A percentile compares a stretch with the other conserved stretches of the same genome.
Conservation (phyloP, 2,113 vertebrate species). For the Echinops telfairi region DNA sequence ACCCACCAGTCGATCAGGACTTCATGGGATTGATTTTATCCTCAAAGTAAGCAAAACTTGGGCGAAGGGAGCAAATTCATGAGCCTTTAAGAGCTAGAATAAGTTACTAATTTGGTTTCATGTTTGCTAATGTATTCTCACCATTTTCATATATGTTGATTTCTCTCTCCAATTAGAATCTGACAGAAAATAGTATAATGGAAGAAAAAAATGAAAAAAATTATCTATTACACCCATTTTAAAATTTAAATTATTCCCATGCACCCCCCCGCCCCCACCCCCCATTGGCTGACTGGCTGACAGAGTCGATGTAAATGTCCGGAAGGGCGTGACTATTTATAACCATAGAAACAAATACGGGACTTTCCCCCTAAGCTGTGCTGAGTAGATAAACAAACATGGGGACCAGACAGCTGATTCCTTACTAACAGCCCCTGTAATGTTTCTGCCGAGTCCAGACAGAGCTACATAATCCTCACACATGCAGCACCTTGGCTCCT, state of each 20-base stretch:
- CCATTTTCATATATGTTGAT: conserved; percentile 43
- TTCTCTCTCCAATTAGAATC: conserved; percentile 4
- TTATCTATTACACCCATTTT: conserved; percentile 64
- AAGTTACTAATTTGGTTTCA: conserved; percentile 36
- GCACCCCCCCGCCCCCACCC: background rate
- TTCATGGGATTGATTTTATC: background rate
- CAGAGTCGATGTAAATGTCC: conserved; percentile 75
- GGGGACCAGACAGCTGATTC: background rate
- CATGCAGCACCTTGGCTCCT: background rate
- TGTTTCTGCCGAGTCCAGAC: conserved; percentile 20
- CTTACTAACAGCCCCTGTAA: background rate
- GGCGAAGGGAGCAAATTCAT: background rate
- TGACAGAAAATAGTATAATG: conserved; percentile 57
- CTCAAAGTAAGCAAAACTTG: conserved; percentile 1
- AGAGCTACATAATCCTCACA: background rate
- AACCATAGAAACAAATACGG: conserved; percentile 75
- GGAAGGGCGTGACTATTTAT: conserved; percentile 62
- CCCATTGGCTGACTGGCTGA: conserved; percentile 50
- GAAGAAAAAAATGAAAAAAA: background rate
- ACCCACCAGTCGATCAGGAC: background rate
- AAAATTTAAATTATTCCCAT: conserved; percentile 78
- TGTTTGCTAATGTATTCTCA: conserved; percentile 39
- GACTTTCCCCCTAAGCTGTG: conserved; percentile 55
- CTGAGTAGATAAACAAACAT: conserved; percentile 61
- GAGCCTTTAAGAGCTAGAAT: background rate